Base-by-base conservation (phyloP, 1,140 invertebrate species). In the Zaprionus africanus region DNA sequence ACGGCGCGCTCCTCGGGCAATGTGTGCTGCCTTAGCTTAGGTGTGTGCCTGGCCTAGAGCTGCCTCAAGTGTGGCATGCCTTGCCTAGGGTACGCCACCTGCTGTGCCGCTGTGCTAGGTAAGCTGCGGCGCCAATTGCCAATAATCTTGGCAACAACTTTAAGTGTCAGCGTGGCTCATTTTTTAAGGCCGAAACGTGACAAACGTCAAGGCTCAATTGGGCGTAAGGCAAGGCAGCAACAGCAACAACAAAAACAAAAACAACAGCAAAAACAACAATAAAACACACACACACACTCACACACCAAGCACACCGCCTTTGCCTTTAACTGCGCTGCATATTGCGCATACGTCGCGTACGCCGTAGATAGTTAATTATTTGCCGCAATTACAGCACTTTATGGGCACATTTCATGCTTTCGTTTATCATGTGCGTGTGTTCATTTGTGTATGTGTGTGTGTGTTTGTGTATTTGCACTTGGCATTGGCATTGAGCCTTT, bases 101-200 rank as follows among this genome's bases (percentile, higher is more conserved):
- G n/a, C n/a, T n/a, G n/a, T n/a, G n/a, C n/a, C n/a, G n/a, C 60
- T 57, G 59, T 51, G 57, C 38, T 41, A 41, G 38, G 38, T 41
- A 41, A 41, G 38, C 38, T 41, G 38, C 38, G 15, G n/a, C 59
- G 65, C 60, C 69, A 73, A 68, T 84, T 78, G 53, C 38, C 70
- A 86, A 81, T 82, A 87, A 87, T 72, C 57, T 58, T 62, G 64
- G 62, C 66, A 74, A 68, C 83, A 82, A 66, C 51, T 72, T 79
- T 43, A 70, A 62, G 61, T 76, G 72, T 65, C 66, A 79, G 51
- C 67, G 58, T 65, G 59, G 26, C 58, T 86, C 83, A 86, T 86
- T 86, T 86, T 85, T 87, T 78, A 78, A 24, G 12, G 49, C 51
- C 56, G 54, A 69, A 83, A 87, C 83, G 83, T 87, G 83, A 82